Percentiles rank a stretch among this genome's conserved stretches.
Evolutionary conservation across 2,888 invertebrate species (phyloP).

Genomic region (Cephus pulcher): DNA sequence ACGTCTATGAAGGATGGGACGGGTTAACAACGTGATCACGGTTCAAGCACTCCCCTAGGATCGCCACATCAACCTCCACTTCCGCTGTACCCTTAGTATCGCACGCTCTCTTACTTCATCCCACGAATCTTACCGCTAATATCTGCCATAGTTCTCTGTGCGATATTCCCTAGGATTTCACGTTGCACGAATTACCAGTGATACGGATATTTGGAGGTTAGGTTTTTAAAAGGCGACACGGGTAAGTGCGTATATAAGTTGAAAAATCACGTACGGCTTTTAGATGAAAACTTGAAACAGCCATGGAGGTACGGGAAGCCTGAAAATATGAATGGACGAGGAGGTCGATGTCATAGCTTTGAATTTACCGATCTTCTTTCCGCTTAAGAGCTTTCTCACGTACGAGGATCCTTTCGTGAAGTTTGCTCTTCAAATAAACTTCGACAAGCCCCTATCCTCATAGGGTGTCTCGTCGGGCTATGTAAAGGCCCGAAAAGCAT

Average conservation of each 20-base stretch:
- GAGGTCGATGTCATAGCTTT: not conserved
- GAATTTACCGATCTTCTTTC: not conserved
- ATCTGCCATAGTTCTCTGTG: not conserved
- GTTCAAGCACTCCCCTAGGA: slow-evolving; percentile 54
- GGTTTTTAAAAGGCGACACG: not conserved
- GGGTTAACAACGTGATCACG: slow-evolving; percentile 54
- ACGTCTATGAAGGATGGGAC: slow-evolving; percentile 22
- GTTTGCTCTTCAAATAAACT: not conserved
- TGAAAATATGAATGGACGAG: not conserved
- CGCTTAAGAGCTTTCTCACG: not conserved
- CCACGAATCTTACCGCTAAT: not conserved
- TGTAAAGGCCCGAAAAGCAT: not conserved
- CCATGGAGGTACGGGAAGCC: not conserved
- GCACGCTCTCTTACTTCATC: not conserved
- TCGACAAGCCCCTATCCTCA: not conserved
- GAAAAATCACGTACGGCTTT: not conserved
- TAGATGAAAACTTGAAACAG: not conserved
- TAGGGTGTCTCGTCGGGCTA: not conserved
- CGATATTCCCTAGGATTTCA: not conserved
- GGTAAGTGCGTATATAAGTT: not conserved
- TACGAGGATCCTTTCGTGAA: not conserved
- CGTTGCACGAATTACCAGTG: not conserved
- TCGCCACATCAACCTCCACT: slow-evolving; percentile 41
- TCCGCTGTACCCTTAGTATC: slow-evolving; percentile 8
- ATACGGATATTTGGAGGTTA: not conserved